These are phyloP conservation scores for Saccopteryx leptura DNA, from an alignment of 2,113 vertebrate genomes.

Conservation along the genomic window DNA sequence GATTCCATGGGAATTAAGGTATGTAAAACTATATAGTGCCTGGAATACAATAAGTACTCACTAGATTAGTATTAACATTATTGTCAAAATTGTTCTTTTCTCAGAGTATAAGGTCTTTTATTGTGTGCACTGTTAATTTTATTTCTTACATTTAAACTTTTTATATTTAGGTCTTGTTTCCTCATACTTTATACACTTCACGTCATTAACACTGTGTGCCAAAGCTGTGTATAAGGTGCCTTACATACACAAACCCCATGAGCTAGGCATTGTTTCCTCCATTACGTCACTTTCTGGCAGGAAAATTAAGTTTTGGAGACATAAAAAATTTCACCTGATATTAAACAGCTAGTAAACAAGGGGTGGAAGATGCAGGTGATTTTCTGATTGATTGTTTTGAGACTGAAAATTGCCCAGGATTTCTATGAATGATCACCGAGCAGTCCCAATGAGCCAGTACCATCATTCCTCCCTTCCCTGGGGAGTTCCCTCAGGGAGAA, in stretches of 20 bases:
- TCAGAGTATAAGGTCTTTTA: not conserved
- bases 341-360: conserved; percentile 20
- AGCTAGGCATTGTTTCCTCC: not conserved
- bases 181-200: not conserved
- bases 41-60: not conserved
- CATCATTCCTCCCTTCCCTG: not conserved
- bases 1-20: not conserved
- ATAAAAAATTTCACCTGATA: conserved; percentile 27
- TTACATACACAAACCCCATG: not conserved
- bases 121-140: not conserved
- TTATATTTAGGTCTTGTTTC: not conserved
- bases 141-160: conserved; percentile 24
- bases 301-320: conserved; percentile 4
- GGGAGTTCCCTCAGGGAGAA: conserved; percentile 37
- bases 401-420: not conserved
- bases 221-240: not conserved
- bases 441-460: conserved; percentile 9
- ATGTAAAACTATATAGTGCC: not conserved
- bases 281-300: conserved; percentile 32
- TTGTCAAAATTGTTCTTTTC: not conserved
- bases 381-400: not conserved
- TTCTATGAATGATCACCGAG: not conserved
- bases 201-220: conserved; percentile 24
- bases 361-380: not conserved
- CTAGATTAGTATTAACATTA: not conserved